These are phyloP conservation scores for Diploscapter pachys DNA, from an alignment of 1,140 invertebrate species.

Conservation along the genomic window DNA sequence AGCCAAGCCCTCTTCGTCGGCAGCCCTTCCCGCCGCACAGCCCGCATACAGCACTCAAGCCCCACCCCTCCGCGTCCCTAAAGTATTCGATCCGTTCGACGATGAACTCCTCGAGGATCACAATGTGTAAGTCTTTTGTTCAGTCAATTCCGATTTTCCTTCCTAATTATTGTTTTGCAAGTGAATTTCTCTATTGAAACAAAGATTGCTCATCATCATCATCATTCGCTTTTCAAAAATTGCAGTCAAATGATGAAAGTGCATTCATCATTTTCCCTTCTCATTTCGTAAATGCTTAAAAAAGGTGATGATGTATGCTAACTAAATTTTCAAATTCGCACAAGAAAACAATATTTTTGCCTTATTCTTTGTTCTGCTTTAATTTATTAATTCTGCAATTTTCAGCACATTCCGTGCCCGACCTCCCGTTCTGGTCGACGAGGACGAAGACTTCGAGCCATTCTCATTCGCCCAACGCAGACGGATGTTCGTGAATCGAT, in stretches of 20 bases:
- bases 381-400: neutral
- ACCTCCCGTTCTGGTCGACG: neutral
- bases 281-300: constrained; percentile 6
- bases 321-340: neutral
- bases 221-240: too few relatives aligned
- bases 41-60: too few relatives aligned
- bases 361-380: neutral
- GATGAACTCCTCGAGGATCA: neutral
- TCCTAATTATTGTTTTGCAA: too few relatives aligned
- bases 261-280: constrained; percentile 10
- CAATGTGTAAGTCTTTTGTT: too few relatives aligned
- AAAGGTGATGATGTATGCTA: neutral
- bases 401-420: constrained; percentile 12
- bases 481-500: constrained; percentile 7
- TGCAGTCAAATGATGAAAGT: neutral
- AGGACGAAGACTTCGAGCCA: constrained; percentile 4
- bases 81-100: constrained; percentile 7
- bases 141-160: too few relatives aligned
- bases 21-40: too few relatives aligned
- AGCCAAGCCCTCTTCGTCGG: neutral
- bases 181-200: too few relatives aligned
- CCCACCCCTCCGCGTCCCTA: neutral
- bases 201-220: too few relatives aligned
- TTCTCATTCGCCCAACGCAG: neutral
- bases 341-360: neutral